Percentiles rank a stretch among this genome's conserved stretches.
Conservation (phyloP, 1,140 invertebrate species). For the Wiebesia pumilae region DNA sequence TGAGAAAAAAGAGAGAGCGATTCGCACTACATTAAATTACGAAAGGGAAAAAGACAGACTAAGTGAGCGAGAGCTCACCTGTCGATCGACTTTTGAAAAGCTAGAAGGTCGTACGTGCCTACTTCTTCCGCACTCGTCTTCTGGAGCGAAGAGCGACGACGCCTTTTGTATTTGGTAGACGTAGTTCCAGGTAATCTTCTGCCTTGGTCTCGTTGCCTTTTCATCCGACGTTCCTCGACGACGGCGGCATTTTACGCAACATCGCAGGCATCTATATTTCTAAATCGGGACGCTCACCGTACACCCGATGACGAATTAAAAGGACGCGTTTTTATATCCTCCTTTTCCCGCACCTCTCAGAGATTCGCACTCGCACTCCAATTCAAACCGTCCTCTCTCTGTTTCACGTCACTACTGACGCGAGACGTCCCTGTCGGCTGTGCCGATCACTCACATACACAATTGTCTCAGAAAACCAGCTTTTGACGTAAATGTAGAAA, state of each 20-base stretch:
- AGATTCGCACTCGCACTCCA: neutral
- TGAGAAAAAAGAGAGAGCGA: neutral
- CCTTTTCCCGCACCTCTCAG: neutral
- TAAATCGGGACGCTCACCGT: neutral
- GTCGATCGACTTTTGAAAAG: conserved; percentile 26
- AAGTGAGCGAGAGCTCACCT: conserved; percentile 17
- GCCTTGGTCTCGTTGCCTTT: too few species aligned
- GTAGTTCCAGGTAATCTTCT: neutral
- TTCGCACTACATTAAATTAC: neutral
- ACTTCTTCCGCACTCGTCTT: neutral
- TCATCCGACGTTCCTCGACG: conserved; percentile 30
- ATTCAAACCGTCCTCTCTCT: neutral
- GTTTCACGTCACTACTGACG: neutral
- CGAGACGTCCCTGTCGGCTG: neutral
- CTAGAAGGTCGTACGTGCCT: neutral
- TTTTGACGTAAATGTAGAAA: neutral
- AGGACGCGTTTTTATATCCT: neutral
- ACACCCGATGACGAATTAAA: neutral
- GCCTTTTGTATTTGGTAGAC: too few species aligned
- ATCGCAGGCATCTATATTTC: conserved; percentile 61
- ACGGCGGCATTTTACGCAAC: conserved; percentile 22
- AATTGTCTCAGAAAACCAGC: neutral
- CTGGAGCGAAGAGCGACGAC: neutral
- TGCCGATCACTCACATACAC: neutral
- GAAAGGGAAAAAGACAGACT: neutral